Conservation (phyloP, 2,888 invertebrate genomes). For the Erebia aethiops region DNA sequence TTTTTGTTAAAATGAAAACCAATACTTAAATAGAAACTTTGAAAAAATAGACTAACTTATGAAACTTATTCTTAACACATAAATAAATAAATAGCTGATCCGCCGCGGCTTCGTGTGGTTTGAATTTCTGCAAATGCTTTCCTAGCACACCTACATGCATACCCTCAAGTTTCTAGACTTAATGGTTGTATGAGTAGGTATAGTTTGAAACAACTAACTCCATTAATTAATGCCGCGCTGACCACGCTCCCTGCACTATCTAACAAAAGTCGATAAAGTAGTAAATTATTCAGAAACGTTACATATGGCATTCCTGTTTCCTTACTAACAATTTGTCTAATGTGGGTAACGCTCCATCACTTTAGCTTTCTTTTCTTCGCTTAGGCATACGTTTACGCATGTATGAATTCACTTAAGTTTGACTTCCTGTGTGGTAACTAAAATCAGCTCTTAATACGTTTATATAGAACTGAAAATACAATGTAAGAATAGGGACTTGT, state of each 20-base stretch:
- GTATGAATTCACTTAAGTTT: slow-evolving; percentile 56
- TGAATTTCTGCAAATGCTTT: no score
- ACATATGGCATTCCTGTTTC: slow-evolving; percentile 38
- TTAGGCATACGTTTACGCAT: slow-evolving; percentile 52
- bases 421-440: slow-evolving; percentile 29
- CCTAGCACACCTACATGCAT: no score
- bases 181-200: no score
- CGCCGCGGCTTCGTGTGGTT: no score
- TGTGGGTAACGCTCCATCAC: slow-evolving; percentile 65
- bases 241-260: neutral
- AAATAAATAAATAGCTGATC: no score
- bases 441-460: slow-evolving; percentile 53
- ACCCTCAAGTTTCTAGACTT: no score
- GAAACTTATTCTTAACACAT: no score
- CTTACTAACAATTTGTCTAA: slow-evolving; percentile 57
- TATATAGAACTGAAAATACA: slow-evolving; percentile 58
- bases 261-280: neutral
- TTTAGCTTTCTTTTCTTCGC: slow-evolving; percentile 61
- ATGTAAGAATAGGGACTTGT: slow-evolving; percentile 64
- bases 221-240: neutral
- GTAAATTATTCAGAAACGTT: slow-evolving; percentile 18
- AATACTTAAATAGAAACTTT: no score
- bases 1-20: neutral
- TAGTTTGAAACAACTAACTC: no score
- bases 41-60: no score